A percentile compares a stretch with the other conserved stretches of the same genome.
These are phyloP conservation scores for Mythimna pallens DNA, from an alignment of 2,888 invertebrate species.

Conservation along the genomic window DNA sequence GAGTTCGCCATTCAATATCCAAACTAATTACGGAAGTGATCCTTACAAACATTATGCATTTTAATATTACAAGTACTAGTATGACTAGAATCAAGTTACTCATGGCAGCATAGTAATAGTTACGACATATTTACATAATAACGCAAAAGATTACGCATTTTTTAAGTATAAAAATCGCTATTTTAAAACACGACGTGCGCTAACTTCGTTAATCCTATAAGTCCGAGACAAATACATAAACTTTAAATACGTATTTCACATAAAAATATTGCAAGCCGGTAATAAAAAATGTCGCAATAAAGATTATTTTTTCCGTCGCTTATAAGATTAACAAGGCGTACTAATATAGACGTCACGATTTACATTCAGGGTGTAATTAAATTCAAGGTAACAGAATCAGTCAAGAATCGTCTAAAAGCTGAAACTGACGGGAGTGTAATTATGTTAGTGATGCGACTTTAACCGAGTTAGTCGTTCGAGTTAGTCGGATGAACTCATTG, in stretches of 20 bases:
- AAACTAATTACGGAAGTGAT: slow-evolving; percentile 69
- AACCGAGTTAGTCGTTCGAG: slow-evolving; percentile 45
- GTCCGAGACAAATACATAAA: slow-evolving; percentile 56
- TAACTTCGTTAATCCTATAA: slow-evolving; percentile 75
- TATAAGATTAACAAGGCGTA: slow-evolving; percentile 79
- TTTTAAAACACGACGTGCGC: slow-evolving; percentile 54
- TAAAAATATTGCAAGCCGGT: slow-evolving; percentile 72
- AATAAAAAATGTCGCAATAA: slow-evolving; percentile 73
- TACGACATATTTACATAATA: slow-evolving; percentile 58
- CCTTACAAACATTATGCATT: slow-evolving; percentile 65
- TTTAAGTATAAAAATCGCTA: slow-evolving; percentile 53
- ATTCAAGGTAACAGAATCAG: slow-evolving; percentile 71
- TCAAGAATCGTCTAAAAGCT: slow-evolving; percentile 67
- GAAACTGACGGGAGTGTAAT: slow-evolving; percentile 61
- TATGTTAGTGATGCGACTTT: slow-evolving; percentile 60
- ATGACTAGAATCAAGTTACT: slow-evolving; percentile 80
- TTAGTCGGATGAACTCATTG: slow-evolving; percentile 35
- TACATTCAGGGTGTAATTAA: slow-evolving; percentile 62
- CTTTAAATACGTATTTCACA: slow-evolving; percentile 65
- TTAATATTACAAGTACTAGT: slow-evolving; percentile 67
- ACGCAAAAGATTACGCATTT: slow-evolving; percentile 52
- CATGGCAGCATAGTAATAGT: slow-evolving; percentile 69
- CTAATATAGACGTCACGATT: slow-evolving; percentile 62
- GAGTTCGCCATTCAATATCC: slow-evolving; percentile 37
- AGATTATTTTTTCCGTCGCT: slow-evolving; percentile 70